These are phyloP conservation scores for Cheiracanthium punctorium DNA, from an alignment of 2,888 invertebrate genomes.

Conservation along the genomic window DNA sequence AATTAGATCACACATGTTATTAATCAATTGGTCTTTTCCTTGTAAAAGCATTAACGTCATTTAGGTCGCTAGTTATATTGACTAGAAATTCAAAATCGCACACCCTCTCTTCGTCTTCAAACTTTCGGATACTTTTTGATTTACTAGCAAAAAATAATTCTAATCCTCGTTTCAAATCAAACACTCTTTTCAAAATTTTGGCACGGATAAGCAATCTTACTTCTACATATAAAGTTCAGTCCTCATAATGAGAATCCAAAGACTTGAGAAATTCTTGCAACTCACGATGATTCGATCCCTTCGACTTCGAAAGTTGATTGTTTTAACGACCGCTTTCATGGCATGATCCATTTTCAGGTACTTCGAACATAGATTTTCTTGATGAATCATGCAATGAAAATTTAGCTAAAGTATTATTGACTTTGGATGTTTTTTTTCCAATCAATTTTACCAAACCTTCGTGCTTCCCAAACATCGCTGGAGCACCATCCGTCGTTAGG, in stretches of 20 bases:
- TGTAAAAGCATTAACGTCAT: not conserved
- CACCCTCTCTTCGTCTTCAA: too few relatives aligned
- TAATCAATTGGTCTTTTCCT: not conserved
- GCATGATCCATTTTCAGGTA: not conserved
- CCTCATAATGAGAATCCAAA: not conserved
- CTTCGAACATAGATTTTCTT: too few relatives aligned
- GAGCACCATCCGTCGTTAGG: too few relatives aligned
- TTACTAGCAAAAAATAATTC: not conserved
- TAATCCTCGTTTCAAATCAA: not conserved
- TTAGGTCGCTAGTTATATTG: not conserved
- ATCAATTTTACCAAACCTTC: too few relatives aligned
- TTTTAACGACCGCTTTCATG: not conserved
- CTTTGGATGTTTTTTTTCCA: too few relatives aligned
- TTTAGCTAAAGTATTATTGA: too few relatives aligned
- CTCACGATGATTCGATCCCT: not conserved
- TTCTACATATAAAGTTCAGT: not conserved
- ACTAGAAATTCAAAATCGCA: not conserved
- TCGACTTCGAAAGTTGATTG: not conserved
- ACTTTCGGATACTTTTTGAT: not conserved
- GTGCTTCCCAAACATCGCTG: too few relatives aligned
- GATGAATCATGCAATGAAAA: not conserved
- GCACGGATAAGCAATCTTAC: not conserved
- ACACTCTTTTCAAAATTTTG: not conserved
- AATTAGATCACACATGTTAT: not conserved
- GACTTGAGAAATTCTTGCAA: not conserved